Conservation (phyloP, 1,140 invertebrate species). For the Oncopodura yosiiana region DNA sequence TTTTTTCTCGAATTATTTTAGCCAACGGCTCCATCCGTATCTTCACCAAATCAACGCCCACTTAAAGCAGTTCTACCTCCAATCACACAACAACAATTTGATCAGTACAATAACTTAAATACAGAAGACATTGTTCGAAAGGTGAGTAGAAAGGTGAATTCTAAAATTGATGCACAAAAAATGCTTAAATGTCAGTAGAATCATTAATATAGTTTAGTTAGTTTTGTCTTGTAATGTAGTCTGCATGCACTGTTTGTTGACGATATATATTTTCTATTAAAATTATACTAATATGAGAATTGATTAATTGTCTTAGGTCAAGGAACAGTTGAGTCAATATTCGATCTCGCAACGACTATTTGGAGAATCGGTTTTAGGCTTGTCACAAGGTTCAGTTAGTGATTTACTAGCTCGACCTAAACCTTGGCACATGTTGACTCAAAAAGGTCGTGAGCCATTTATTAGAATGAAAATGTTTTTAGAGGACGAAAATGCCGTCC, state of each 20-base stretch:
- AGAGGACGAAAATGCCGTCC: conserved; percentile 92
- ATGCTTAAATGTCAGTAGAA: no score
- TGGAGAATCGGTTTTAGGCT: conserved; percentile 90
- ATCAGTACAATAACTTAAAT: conserved; percentile 94
- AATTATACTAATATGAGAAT: not conserved
- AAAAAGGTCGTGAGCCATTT: conserved; percentile 92
- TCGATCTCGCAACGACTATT: conserved; percentile 97
- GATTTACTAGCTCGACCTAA: conserved; percentile 89
- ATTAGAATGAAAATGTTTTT: conserved; percentile 98
- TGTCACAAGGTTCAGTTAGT: conserved; percentile 92
- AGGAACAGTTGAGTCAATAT: conserved; percentile 94
- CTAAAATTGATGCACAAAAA: no score
- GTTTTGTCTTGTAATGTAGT: no score
- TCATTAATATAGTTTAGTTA: no score
- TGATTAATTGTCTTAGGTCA: conserved; percentile 51
- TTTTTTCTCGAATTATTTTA: conserved; percentile 40
- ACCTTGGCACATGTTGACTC: conserved; percentile 94
- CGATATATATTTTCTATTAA: not conserved
- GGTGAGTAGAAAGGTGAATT: conserved; percentile 43
- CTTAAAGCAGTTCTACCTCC: conserved; percentile 92
- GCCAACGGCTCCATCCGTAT: conserved; percentile 60
- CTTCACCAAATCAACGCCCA: conserved; percentile 65
- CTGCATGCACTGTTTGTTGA: no score
- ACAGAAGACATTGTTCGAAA: conserved; percentile 97
- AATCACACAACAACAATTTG: conserved; percentile 97